Base-by-base conservation (phyloP, 2,113 vertebrate genomes). In the Chloropsis hardwickii region DNA sequence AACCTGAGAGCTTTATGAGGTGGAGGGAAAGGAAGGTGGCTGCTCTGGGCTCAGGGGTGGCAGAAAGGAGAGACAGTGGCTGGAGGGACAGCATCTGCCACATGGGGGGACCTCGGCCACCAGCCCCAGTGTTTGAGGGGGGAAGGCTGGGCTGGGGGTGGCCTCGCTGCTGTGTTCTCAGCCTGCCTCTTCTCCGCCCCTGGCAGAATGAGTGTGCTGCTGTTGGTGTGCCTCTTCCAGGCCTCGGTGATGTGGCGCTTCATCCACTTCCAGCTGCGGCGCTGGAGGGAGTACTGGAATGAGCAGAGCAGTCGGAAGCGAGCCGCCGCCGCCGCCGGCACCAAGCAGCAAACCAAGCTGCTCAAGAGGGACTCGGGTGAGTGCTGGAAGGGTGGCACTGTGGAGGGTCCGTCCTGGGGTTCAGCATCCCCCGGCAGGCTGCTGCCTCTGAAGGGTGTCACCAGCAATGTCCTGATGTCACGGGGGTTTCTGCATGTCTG, bases 211-310 rank as follows among this genome's bases (percentile, higher is more conserved):
- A 97, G 97, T 25, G 97, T 99, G 97, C 97, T 99, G 92, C 98
- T 99, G 85, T 95, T 99, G 97, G 98, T 99, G 80, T 99, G 99
- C 92, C 97, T 99, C 56, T 99, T 98, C 87, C 99, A 99, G 97
- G 99, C 99, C 61, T 99, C 99, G 98, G 98, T 99, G 80, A 99
- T 99, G 97, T 99, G 99, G 99, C 98, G 98, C 97, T 99, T 99
- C 97, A 99, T 99, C 97, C 98, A 99, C 94, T 99, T 99, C 97
- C 99, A 99, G 98, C 97, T 99, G 97, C 98, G 99, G 48, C 98
- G 99, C 94, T 99, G 99, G 98, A 98, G 99, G 39, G 99, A 99
- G 62, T 98, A 98, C 96, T 98, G 99, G 97, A 98, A 98, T 0
- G 99, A 99, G 95, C 99, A 99, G 97, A 99, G 97, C 15, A 96